Percentiles rank a stretch among this genome's conserved stretches.
These are phyloP conservation scores for Myotis daubentonii DNA, from an alignment of 2,797 vertebrate species.

Conservation along the genomic window DNA sequence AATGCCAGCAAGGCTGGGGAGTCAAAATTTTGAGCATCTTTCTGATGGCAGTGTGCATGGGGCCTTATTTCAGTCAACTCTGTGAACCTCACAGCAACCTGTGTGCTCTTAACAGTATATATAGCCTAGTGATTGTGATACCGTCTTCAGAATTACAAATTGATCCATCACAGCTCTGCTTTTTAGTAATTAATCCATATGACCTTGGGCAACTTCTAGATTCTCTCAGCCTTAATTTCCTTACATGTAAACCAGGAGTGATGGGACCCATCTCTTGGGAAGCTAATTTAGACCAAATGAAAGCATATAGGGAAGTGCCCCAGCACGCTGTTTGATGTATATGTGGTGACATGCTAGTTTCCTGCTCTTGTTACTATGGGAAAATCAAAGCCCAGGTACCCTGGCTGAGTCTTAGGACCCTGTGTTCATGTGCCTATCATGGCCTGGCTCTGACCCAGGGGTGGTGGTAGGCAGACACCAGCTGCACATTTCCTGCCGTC, in stretches of 20 bases:
- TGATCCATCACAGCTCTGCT: background rate
- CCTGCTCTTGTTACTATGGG: background rate
- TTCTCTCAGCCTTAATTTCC: background rate
- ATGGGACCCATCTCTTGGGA: background rate
- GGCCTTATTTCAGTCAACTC: background rate
- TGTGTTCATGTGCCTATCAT: accelerated
- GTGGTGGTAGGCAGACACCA: background rate
- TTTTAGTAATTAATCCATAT: background rate
- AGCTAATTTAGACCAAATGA: background rate
- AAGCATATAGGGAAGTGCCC: background rate
- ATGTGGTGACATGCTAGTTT: background rate
- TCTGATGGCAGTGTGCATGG: accelerated
- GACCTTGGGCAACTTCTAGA: background rate
- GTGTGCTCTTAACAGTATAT: background rate
- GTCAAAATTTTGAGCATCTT: background rate
- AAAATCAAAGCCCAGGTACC: background rate
- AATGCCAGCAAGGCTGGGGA: background rate
- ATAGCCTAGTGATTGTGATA: background rate
- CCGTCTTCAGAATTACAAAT: background rate
- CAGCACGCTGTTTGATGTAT: background rate
- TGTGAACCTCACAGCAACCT: background rate
- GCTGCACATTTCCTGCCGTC: background rate
- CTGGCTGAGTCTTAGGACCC: background rate
- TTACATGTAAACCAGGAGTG: background rate
- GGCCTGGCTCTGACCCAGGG: background rate